Evolutionary conservation across 2,888 invertebrate species (phyloP), one percentile per base, ranked within the genome.

Genomic region (Synanthedon myopaeformis): DNA sequence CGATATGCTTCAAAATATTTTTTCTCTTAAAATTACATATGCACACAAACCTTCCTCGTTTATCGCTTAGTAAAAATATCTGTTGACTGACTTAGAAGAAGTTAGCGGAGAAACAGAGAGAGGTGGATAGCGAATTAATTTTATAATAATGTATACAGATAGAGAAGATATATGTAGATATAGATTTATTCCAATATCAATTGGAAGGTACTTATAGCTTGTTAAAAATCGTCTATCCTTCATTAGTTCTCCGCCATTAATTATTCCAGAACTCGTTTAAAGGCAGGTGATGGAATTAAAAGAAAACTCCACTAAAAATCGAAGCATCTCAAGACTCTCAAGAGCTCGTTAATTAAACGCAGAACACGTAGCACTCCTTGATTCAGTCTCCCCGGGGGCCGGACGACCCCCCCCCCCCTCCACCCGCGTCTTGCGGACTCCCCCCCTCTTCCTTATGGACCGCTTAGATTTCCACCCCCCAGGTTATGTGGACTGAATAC

Each of bases 391-490:
- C 78, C 70, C 69, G 69, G 73, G 72, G 65, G 61, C 59, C 67
- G 63, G 70, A 69, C 66, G 69, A 70, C 69, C 64, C 60, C 60
- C 63, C 67, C 66, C 69, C 69, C 64, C 60, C 60, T 63, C 67
- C 66, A 62, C 65, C 57, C 61, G 8, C 45, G 6, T 23, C 59
- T 60, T 56, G 66, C 64, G 66, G 59, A 59, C 60, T 55, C 55
- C 70, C 74, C 73, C 78, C 35, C 69, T n/a, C n/a, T 79, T 79
- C 81, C 85, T 85, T 84, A 84, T 84, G 86, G 83, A 81, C 82
- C 82, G 86, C 86, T 85, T 85, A 85, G 86, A 87, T 86, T 86
- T 86, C 79, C 82, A 72, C 83, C 84, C 82, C 74, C 74, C 70
- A 75, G 74, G 75, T 76, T 79, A 78, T 86, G 85, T 81, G 84